A percentile compares a stretch with the other conserved stretches of the same genome.
Conservation (phyloP, 2,888 invertebrate species). For the Ariolimax columbianus region DNA sequence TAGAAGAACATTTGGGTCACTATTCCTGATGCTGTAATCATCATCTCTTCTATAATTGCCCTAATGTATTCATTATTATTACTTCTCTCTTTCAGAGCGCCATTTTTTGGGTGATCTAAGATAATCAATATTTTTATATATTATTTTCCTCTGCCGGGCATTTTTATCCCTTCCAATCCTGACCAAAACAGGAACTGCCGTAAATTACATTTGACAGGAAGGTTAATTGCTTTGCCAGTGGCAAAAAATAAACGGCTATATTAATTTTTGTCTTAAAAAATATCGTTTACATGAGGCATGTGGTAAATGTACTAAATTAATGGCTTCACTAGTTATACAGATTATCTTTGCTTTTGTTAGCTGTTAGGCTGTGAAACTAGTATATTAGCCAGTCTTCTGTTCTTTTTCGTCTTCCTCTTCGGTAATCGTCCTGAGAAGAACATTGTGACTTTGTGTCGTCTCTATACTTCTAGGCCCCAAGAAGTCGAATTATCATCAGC, state of each 20-base stretch:
- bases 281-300: background rate
- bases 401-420: too few relatives aligned
- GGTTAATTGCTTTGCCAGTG: background rate
- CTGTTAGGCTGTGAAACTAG: too few relatives aligned
- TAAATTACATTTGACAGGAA: background rate
- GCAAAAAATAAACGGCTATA: background rate
- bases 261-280: background rate
- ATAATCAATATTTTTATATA: constrained; percentile 13
- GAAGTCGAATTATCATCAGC: too few relatives aligned
- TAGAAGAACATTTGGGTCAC: too few relatives aligned
- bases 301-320: background rate
- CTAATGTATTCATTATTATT: too few relatives aligned
- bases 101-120: background rate
- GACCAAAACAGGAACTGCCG: background rate
- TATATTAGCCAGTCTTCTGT: too few relatives aligned
- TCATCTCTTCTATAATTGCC: too few relatives aligned
- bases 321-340: background rate
- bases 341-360: background rate
- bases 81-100: too few relatives aligned
- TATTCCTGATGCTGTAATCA: too few relatives aligned
- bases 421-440: too few relatives aligned
- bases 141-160: background rate
- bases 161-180: background rate
- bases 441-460: too few relatives aligned
- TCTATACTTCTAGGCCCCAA: too few relatives aligned